Evolutionary conservation across 2,888 invertebrate species (phyloP).

Genomic region (Rhogogaster chlorosoma): DNA sequence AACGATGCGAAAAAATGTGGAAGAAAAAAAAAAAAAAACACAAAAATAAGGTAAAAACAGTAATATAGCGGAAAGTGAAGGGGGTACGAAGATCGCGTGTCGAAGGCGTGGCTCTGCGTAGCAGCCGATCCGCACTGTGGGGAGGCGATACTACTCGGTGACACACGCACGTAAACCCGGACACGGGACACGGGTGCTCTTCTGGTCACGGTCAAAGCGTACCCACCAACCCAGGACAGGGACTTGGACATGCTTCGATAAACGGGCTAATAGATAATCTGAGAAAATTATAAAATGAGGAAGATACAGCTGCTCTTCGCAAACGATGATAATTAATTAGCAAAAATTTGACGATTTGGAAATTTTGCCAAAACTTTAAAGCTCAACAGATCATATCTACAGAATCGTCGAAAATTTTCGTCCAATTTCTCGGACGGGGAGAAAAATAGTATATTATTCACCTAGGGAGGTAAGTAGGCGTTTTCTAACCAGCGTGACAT

Average conservation of each 20-base stretch:
- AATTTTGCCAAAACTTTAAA: no score
- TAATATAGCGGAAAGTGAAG: neutral
- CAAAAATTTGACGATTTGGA: no score
- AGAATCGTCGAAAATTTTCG: no score
- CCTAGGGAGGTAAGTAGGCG: no score
- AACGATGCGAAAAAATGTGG: neutral
- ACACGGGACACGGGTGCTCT: constrained; percentile 40
- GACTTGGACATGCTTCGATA: constrained; percentile 46
- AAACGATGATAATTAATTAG: no score
- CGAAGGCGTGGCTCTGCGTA: constrained; percentile 61
- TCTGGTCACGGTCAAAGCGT: constrained; percentile 73
- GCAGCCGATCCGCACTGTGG: constrained; percentile 63
- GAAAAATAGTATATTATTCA: no score
- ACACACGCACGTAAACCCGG: constrained; percentile 76
- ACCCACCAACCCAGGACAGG: constrained; percentile 48
- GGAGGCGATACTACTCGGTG: constrained; percentile 74
- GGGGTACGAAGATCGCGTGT: constrained; percentile 65
- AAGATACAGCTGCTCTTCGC: neutral
- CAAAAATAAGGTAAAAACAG: no score
- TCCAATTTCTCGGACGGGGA: no score
- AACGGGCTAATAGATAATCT: constrained; percentile 15
- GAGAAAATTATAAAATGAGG: neutral
- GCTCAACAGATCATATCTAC: no score
- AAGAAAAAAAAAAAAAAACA: neutral
- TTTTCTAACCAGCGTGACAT: no score